Percentiles rank a stretch among this genome's conserved stretches.
Conservation (phyloP, 2,797 vertebrate species). For the Linurgus olivaceus region DNA sequence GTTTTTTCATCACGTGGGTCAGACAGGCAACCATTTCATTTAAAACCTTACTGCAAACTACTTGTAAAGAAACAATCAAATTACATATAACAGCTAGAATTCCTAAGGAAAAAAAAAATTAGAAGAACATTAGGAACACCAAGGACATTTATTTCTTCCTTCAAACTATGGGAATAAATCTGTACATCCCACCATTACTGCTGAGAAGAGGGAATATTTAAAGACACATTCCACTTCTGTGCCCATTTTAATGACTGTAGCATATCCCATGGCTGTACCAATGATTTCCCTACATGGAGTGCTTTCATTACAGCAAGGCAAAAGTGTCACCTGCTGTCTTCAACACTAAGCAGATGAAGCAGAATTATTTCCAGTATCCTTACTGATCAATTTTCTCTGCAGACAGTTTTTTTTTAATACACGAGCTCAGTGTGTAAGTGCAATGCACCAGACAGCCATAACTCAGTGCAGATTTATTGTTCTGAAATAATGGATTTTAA, state of each 20-base stretch:
- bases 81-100: background rate
- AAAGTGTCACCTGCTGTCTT: background rate
- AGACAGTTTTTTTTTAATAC: background rate
- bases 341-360: background rate
- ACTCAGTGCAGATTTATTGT: background rate
- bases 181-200: background rate
- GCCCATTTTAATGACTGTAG: background rate
- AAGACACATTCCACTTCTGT: background rate
- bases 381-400: background rate
- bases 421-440: background rate
- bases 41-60: background rate
- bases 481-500: background rate
- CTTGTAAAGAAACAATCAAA: background rate
- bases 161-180: background rate
- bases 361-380: background rate
- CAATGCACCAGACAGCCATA: background rate
- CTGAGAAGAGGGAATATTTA: background rate
- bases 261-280: background rate
- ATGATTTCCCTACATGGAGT: background rate
- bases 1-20: background rate
- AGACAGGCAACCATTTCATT: background rate
- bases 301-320: background rate
- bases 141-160: background rate
- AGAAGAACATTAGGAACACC: background rate
- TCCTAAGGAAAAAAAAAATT: background rate